Evolutionary conservation across 2,888 invertebrate species (phyloP), one percentile per base, ranked within the genome.

Genomic region (Mystacides longicornis): DNA sequence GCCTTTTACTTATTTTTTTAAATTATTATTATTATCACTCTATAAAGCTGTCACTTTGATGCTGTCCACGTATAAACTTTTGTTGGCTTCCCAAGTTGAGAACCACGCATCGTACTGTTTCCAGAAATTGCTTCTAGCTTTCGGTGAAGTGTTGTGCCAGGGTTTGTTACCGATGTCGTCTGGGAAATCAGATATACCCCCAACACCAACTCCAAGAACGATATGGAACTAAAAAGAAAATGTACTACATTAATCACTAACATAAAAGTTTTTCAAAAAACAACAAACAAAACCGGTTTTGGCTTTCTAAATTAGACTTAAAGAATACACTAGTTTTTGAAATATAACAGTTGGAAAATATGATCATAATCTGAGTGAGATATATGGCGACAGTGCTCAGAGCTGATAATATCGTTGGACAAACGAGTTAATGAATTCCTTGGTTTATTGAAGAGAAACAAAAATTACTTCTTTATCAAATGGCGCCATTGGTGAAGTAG

Each of bases 201-300:
- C 88, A 2, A 81, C 85, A 43, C 83, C 85, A 3, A 88, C 71
- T 1, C 87, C 87, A 48, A 89, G 63, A 7, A 82, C 77, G 51
- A 88, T 65, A 66, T 79, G 81, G 69, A 85, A 85, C 86, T 87
- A 70, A 76, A 67, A 81, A 80, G n/a, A n/a, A n/a, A n/a, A n/a
- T n/a, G n/a, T n/a, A n/a, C n/a, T n/a, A n/a, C n/a, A n/a, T n/a
- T n/a, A n/a, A n/a, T n/a, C n/a, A n/a, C n/a, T n/a, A n/a, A n/a
- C n/a, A n/a, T n/a, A n/a, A n/a, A n/a, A n/a, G n/a, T n/a, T n/a
- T n/a, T n/a, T n/a, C n/a, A n/a, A n/a, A n/a, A n/a, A n/a, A n/a
- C n/a, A n/a, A n/a, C n/a, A n/a, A n/a, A n/a, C n/a, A n/a, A n/a
- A n/a, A n/a, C n/a, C n/a, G n/a, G n/a, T n/a, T n/a, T n/a, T n/a